Evolutionary conservation across 2,888 invertebrate genomes (phyloP).

Genomic region (Cerceris rybyensis): DNA sequence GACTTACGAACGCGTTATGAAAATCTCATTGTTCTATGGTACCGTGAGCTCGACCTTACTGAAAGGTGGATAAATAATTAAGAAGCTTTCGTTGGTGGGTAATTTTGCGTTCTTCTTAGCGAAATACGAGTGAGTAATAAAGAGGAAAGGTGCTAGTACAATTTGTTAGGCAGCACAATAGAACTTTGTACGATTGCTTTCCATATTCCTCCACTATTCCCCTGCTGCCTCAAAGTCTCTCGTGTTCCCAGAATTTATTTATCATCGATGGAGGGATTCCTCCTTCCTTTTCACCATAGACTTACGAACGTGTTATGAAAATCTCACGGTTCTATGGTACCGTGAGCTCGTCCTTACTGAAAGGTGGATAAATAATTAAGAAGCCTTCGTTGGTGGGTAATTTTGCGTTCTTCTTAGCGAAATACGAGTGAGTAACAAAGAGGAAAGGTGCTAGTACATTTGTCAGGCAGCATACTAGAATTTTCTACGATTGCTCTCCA

Average conservation of each 20-base stretch:
- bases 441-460: slow-evolving; percentile 59
- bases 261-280: too few species aligned
- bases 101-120: slow-evolving; percentile 33
- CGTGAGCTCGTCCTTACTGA: slow-evolving; percentile 18
- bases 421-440: slow-evolving; percentile 49
- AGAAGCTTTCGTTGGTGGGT: slow-evolving; percentile 13
- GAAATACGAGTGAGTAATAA: slow-evolving; percentile 49
- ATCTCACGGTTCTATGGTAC: too few species aligned
- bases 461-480: slow-evolving; percentile 67
- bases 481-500: too few species aligned
- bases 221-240: too few species aligned
- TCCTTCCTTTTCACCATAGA: too few species aligned
- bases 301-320: too few species aligned
- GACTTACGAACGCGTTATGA: too few species aligned
- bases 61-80: slow-evolving; percentile 30
- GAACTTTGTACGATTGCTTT: too few species aligned
- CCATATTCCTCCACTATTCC: too few species aligned
- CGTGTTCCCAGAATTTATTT: too few species aligned
- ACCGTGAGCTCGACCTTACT: slow-evolving; percentile 9
- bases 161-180: slow-evolving; percentile 67
- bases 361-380: slow-evolving; percentile 26
- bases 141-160: slow-evolving; percentile 57
- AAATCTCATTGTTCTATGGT: too few species aligned
- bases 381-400: slow-evolving; percentile 19
- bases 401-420: slow-evolving; percentile 34